Evolutionary conservation across 2,797 vertebrate genomes (phyloP).

Genomic region (Phrynocephalus guinanensis): DNA sequence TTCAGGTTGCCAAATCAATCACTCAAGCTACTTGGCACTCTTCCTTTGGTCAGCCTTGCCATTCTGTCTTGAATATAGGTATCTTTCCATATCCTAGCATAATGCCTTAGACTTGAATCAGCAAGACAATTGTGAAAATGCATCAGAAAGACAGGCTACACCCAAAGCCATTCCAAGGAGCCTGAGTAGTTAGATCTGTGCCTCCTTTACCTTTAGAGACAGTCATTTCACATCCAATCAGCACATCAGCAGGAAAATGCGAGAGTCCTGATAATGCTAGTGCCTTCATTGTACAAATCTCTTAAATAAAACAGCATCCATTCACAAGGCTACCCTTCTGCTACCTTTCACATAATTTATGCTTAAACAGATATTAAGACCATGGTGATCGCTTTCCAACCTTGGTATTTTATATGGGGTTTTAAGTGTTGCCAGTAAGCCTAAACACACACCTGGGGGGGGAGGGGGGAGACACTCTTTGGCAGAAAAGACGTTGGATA

Average conservation of each 20-base stretch:
- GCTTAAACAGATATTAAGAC: not conserved
- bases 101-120: constrained; percentile 19
- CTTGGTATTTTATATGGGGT: not conserved
- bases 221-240: constrained; percentile 18
- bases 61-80: constrained; percentile 38
- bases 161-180: not conserved
- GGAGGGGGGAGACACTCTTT: not conserved
- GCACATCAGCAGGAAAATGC: not conserved
- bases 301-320: constrained; percentile 22
- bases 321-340: constrained; percentile 26
- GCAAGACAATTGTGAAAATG: constrained; percentile 8
- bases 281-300: not conserved
- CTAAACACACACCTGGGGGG: constrained; percentile 27
- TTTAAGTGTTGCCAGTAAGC: not conserved
- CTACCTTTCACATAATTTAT: constrained; percentile 14
- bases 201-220: constrained; percentile 17
- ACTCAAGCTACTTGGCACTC: not conserved
- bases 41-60: not conserved
- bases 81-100: constrained; percentile 19
- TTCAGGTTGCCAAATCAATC: not conserved
- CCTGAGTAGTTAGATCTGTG: constrained; percentile 12
- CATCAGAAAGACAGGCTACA: not conserved
- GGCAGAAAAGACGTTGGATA: constrained; percentile 39
- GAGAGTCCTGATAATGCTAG: not conserved
- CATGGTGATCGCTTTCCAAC: not conserved